Conservation (phyloP, 2,797 vertebrate genomes). For the Artibeus lituratus region DNA sequence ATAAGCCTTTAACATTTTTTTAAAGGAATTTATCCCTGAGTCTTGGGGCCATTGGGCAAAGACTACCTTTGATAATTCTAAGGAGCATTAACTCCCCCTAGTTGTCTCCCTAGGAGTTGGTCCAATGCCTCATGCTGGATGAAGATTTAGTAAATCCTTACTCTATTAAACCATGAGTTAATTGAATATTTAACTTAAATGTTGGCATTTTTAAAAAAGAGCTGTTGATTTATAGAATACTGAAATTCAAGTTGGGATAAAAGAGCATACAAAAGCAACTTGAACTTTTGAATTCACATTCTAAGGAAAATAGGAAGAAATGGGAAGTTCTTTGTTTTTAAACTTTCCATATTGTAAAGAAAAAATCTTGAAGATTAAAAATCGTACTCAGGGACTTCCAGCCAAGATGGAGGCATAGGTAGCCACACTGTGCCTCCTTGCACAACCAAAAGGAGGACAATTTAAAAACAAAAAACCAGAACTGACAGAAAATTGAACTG, state of each 20-base stretch:
- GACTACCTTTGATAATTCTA: not conserved
- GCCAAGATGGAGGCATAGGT: too few species aligned
- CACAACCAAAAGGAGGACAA: too few species aligned
- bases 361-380: not conserved
- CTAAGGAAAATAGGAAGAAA: not conserved
- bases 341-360: not conserved
- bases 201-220: not conserved
- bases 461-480: too few species aligned
- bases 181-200: constrained; percentile 7
- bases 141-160: constrained; percentile 12
- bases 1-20: not conserved
- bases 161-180: not conserved
- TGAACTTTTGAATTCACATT: not conserved
- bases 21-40: not conserved
- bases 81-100: not conserved
- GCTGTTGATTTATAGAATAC: not conserved
- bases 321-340: not conserved
- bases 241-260: constrained; percentile 13
- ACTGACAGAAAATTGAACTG: too few species aligned
- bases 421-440: too few species aligned
- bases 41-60: not conserved
- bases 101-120: not conserved
- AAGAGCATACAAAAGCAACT: not conserved
- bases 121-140: not conserved
- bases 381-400: not conserved